Conservation (phyloP, 2,888 invertebrate genomes). For the Timema cristinae region DNA sequence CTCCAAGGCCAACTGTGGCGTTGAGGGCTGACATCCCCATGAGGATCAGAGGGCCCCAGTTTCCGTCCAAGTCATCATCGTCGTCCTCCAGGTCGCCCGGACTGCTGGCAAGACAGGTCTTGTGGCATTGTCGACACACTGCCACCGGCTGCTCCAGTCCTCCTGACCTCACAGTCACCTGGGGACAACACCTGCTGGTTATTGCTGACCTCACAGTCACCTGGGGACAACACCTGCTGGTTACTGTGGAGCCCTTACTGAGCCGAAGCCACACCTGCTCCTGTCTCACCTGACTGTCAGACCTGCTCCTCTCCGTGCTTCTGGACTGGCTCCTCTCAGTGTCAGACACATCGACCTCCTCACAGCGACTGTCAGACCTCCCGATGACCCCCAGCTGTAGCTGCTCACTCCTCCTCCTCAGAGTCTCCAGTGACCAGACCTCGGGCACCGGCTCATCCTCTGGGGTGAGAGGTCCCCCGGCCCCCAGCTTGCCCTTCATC, state of each 20-base stretch:
- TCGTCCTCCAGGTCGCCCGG: constrained; percentile 49
- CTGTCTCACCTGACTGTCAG: constrained; percentile 57
- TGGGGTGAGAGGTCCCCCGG: constrained; percentile 24
- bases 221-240: not conserved
- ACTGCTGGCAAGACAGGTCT: constrained; percentile 59
- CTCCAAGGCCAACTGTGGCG: constrained; percentile 55
- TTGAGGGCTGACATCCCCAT: constrained; percentile 63
- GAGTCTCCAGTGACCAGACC: constrained; percentile 66
- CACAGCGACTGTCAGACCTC: constrained; percentile 40
- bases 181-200: constrained; percentile 34
- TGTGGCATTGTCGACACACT: constrained; percentile 74
- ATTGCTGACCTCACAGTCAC: not conserved
- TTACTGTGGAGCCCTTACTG: not conserved
- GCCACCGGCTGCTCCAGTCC: constrained; percentile 63
- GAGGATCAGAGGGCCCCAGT: constrained; percentile 62
- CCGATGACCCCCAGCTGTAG: constrained; percentile 39
- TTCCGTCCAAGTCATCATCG: constrained; percentile 53
- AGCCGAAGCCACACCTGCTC: not conserved
- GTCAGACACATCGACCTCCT: constrained; percentile 34
- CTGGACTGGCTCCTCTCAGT: constrained; percentile 64
- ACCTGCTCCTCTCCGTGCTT: constrained; percentile 52
- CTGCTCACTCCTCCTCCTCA: constrained; percentile 66
- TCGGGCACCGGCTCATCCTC: constrained; percentile 29
- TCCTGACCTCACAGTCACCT: constrained; percentile 75
- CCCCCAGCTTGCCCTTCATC: constrained; percentile 69